Percentiles rank a stretch among this genome's conserved stretches.
Conservation (phyloP, 2,888 invertebrate genomes). For the Eulithis testata region DNA sequence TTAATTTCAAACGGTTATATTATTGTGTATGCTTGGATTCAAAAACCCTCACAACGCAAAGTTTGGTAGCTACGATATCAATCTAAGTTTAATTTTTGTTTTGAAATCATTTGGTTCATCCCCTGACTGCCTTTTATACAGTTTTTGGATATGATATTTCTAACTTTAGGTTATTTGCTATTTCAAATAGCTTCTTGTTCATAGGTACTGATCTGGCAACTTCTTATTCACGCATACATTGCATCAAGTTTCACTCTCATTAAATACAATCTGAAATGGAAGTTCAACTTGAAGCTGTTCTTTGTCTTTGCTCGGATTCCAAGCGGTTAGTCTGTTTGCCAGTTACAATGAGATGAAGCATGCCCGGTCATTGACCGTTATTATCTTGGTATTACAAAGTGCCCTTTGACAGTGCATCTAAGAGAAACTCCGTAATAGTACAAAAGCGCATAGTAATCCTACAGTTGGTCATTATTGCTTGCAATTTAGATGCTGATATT, state of each 20-base stretch:
- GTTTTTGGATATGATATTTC: too few species aligned
- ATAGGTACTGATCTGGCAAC: too few species aligned
- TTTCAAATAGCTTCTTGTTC: not conserved
- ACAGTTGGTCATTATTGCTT: slow-evolving; percentile 48
- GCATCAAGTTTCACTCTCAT: slow-evolving; percentile 16
- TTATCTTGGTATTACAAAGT: slow-evolving; percentile 59
- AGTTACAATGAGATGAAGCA: slow-evolving; percentile 49
- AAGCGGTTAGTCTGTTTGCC: slow-evolving; percentile 41
- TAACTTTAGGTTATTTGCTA: not conserved
- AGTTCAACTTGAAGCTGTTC: slow-evolving; percentile 27
- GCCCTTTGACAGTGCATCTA: slow-evolving; percentile 53
- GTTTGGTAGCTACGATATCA: too few species aligned
- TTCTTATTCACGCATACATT: slow-evolving; percentile 2
- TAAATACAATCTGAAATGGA: slow-evolving; percentile 25
- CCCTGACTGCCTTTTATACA: too few species aligned
- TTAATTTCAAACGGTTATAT: not conserved
- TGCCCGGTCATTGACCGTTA: slow-evolving; percentile 53
- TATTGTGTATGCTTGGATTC: not conserved
- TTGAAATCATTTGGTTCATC: too few species aligned
- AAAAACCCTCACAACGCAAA: not conserved
- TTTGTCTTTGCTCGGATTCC: slow-evolving; percentile 41
- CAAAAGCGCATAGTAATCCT: slow-evolving; percentile 50
- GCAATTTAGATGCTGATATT: slow-evolving; percentile 37
- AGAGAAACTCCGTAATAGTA: slow-evolving; percentile 47
- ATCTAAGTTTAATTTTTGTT: too few species aligned